Base-by-base conservation (phyloP, 2,888 invertebrate genomes). In the Spodoptera picta region DNA sequence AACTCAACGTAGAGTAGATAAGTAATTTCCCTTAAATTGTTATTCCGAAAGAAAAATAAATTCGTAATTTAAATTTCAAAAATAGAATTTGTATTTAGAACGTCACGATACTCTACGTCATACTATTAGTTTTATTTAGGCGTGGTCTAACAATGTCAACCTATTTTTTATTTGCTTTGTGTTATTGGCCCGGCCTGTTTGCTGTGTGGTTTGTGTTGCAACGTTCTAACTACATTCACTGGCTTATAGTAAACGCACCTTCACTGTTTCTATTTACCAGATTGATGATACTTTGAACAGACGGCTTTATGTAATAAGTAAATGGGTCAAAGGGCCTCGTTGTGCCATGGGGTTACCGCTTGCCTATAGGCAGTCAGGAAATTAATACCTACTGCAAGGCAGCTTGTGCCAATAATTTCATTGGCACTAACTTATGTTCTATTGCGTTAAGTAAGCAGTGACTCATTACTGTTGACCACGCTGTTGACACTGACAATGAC, bases 181-280 rank as follows among this genome's bases (percentile, higher is more conserved):
- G 53, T 63, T 71, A 70, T 74, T 74, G 58, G 27, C 57, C 42
- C 42, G 60, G 46, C 66, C 59, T 27, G 47, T 52, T 53, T 54
- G 43, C 23, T 65, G 55, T 59, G 50, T 67, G 64, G 14, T 3
- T 53, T 47, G 72, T 77, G 64, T 73, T 64, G 60, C 43, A 76
- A 76, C 14, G 48, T 48, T 64, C 53, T 3, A 42, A 14, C 43
- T 52, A 65, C 56, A 65, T 68, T 62, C 65, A 43, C 65, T 14
- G 12, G 42, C 51, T 65, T 57, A 63, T 77, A 61, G 59, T 60
- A 24, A 64, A 55, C 12, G 42, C 24, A 63, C 53, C 24, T 70
- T 58, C 56, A 48, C 51, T 19, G 47, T 31, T 50, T 58, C 23
- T 56, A 62, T 67, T 70, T 47, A 36, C 45, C 52, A 64, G 36